These are phyloP conservation scores for Myiotriccus ornatus DNA, from an alignment of 2,797 vertebrate species.

Conservation along the genomic window DNA sequence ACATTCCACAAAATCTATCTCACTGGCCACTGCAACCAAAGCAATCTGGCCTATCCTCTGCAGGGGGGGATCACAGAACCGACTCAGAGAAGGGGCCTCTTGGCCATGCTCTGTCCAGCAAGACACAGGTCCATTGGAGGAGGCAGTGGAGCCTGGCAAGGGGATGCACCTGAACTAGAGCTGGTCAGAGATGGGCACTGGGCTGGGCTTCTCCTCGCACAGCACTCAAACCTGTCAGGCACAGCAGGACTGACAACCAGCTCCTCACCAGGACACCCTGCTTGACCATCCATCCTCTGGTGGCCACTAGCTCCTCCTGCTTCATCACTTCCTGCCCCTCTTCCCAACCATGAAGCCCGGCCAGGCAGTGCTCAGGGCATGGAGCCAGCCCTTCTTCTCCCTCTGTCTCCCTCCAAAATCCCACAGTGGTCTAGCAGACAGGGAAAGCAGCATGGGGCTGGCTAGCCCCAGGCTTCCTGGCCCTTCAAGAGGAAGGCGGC, in stretches of 20 bases:
- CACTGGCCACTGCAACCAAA: fast-evolving
- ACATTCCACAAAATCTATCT: background rate
- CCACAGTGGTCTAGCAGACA: background rate
- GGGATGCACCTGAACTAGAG: background rate
- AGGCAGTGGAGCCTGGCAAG: background rate
- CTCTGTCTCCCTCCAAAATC: background rate
- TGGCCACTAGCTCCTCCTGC: background rate
- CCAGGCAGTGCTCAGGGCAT: background rate
- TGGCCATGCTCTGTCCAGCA: background rate
- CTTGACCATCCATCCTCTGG: background rate
- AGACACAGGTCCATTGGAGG: background rate
- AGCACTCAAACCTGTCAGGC: background rate
- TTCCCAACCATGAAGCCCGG: fast-evolving
- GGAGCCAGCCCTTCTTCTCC: background rate
- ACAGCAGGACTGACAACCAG: background rate
- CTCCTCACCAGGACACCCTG: background rate
- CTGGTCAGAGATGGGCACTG: background rate
- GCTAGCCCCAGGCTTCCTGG: constrained; percentile 42
- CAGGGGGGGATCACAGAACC: fast-evolving
- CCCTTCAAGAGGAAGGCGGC: constrained; percentile 27
- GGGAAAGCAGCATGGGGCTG: background rate
- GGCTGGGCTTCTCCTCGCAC: background rate
- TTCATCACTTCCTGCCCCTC: background rate
- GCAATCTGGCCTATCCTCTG: background rate
- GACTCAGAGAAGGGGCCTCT: background rate